Percentiles rank a stretch among this genome's conserved stretches.
These are phyloP conservation scores for Copsychus sechellarum DNA, from an alignment of 2,113 vertebrate genomes.

Conservation along the genomic window DNA sequence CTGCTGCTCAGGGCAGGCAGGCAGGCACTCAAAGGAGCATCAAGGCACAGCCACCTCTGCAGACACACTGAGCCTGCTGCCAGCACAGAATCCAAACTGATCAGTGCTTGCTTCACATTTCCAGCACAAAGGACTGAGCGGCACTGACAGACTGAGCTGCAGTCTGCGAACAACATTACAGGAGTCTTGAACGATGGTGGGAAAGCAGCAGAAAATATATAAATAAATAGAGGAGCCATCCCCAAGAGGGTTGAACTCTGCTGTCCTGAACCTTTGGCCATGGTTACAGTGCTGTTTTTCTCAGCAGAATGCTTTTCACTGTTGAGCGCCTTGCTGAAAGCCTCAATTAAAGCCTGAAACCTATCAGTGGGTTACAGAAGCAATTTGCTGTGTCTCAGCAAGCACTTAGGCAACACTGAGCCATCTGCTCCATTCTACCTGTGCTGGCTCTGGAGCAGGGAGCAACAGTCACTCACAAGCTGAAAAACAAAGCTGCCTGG, in stretches of 20 bases:
- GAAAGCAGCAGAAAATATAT: slow-evolving; percentile 22
- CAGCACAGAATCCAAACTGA: not conserved
- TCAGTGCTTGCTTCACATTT: not conserved
- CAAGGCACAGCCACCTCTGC: not conserved
- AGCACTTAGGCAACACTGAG: slow-evolving; percentile 15
- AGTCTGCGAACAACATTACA: not conserved
- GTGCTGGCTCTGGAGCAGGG: not conserved
- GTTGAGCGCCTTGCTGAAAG: slow-evolving; percentile 44
- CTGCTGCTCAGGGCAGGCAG: not conserved
- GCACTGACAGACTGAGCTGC: not conserved
- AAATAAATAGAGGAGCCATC: not conserved
- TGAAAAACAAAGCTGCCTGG: not conserved
- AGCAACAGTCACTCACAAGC: not conserved
- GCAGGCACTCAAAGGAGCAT: not conserved
- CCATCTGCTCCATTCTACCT: slow-evolving; percentile 62
- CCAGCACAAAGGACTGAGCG: not conserved
- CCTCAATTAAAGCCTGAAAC: slow-evolving; percentile 60
- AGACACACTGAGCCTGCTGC: accelerated
- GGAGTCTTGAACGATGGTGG: slow-evolving; percentile 13
- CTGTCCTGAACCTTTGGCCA: slow-evolving; percentile 53
- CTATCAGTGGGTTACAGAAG: slow-evolving; percentile 44
- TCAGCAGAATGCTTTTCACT: slow-evolving; percentile 48
- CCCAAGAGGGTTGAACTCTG: slow-evolving; percentile 55
- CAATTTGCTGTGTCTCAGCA: slow-evolving; percentile 51
- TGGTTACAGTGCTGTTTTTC: slow-evolving; percentile 27